A percentile compares a stretch with the other conserved stretches of the same genome.
Evolutionary conservation across 2,888 invertebrate genomes (phyloP).

Genomic region (Eumacrocentrus americanus): DNA sequence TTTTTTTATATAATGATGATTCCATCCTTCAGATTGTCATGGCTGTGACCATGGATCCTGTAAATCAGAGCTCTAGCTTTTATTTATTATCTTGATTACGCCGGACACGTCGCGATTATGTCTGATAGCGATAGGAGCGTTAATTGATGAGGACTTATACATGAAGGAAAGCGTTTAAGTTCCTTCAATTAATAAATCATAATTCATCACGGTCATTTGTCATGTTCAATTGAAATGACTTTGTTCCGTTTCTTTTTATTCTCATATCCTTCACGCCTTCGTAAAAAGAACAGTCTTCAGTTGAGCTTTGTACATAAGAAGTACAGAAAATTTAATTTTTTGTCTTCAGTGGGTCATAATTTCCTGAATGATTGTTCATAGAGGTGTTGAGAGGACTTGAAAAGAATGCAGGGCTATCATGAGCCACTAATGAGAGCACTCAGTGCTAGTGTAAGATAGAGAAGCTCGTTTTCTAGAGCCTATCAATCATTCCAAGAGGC

Average conservation of each 20-base stretch:
- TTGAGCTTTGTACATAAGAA: too few species aligned
- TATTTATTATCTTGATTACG: neutral
- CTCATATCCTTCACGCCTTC: neutral
- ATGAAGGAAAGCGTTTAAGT: neutral
- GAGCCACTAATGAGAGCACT: too few species aligned
- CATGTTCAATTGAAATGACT: slow-evolving; percentile 6
- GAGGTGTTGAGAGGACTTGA: too few species aligned
- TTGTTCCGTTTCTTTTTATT: neutral
- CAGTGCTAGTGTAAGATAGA: too few species aligned
- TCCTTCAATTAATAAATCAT: slow-evolving; percentile 7
- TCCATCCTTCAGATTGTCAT: neutral
- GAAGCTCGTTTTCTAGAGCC: too few species aligned
- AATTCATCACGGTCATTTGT: neutral
- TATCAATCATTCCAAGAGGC: neutral
- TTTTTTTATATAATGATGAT: too few species aligned
- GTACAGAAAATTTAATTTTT: too few species aligned
- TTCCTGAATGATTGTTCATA: too few species aligned
- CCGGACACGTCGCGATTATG: neutral
- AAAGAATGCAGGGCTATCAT: too few species aligned
- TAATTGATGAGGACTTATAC: slow-evolving; percentile 1
- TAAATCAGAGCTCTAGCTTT: neutral
- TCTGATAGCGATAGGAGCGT: neutral
- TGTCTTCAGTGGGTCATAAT: too few species aligned
- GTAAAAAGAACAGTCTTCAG: neutral
- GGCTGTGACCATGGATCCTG: neutral